Evolutionary conservation across 2,888 invertebrate genomes (phyloP).

Genomic region (Volucella zonaria): DNA sequence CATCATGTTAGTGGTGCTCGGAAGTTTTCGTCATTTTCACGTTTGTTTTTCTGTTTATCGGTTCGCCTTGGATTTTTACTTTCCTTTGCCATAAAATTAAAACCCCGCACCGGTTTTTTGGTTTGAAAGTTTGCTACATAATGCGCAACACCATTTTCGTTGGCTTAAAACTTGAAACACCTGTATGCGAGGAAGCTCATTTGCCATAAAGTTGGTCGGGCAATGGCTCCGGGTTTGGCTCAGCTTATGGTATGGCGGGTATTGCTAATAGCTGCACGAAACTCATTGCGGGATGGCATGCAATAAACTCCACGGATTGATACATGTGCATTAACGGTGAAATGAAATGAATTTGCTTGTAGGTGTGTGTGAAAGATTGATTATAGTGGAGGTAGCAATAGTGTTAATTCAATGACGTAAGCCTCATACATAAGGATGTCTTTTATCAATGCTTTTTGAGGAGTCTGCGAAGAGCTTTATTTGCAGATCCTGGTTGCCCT

Average conservation of each 20-base stretch:
- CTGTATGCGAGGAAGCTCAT: conserved; percentile 50
- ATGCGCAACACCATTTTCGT: conserved; percentile 52
- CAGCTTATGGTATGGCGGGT: not conserved
- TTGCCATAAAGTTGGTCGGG: conserved; percentile 41
- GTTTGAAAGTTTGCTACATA: conserved; percentile 39
- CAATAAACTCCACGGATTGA: conserved; percentile 8
- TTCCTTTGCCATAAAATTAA: conserved; percentile 57
- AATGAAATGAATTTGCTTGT: not conserved
- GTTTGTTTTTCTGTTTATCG: conserved; percentile 18
- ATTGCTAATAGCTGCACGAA: not conserved
- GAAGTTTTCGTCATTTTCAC: not conserved
- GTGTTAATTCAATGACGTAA: too few species aligned
- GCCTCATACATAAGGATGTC: too few species aligned
- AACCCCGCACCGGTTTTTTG: conserved; percentile 49
- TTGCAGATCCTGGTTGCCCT: too few species aligned
- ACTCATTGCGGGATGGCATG: conserved; percentile 10
- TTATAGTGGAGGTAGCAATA: not conserved
- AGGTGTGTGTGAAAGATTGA: not conserved
- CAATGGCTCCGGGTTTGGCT: too few species aligned
- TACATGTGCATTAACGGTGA: not conserved
- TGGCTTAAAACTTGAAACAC: conserved; percentile 49
- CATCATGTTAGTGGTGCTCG: conserved; percentile 22
- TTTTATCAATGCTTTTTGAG: too few species aligned
- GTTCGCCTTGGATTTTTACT: conserved; percentile 17
- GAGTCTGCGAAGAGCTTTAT: too few species aligned